Base-by-base conservation (phyloP, 2,113 vertebrate species). In the Poeciliopsis turrubarensis region DNA sequence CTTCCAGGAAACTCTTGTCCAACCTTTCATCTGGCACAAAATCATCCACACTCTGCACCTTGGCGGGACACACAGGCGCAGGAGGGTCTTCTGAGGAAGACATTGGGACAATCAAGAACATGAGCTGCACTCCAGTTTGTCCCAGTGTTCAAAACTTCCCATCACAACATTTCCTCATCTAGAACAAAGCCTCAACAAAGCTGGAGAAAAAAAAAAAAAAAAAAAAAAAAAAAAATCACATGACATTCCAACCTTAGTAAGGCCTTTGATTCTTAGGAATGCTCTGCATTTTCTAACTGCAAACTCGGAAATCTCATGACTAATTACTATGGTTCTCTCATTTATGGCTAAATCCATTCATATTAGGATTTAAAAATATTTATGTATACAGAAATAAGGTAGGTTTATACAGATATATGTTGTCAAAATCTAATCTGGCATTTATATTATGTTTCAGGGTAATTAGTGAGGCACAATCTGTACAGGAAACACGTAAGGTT, bases 1-100 rank as follows among this genome's bases (percentile, higher is more conserved):
- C 98, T 8, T 99, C 98, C 26, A 99, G 93, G 86, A 99, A 99
- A 89, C 94, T 95, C 84, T 80, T 95, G 87, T 99, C 98, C 82
- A 99, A 92, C 72, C 95, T 87, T 22, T 96, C 98, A 0, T 99
- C 97, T 0, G 97, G 97, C 30, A 97, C 85, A 75, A 98, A 99
- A 67, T 99, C 97, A 78, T 99, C 98, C 75, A 98, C 94, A 0
- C 93, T 96, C 79, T 95, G 95, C 1, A 97, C 96, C 39, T 89
- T 89, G 0, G 41, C 6, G 0, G 94, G 89, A 66, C 91, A 76
- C 0, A 73, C 60, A 0, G 85, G 19, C 2, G 90, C 79, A 41
- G 93, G 87, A 27, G 86, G n/a, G 1, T 93, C 90, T n/a, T 92
- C 94, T 95, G 82, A 74, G 37, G 82, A 77, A 27, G 79, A 84